Percentiles rank a stretch among this genome's conserved stretches.
Conservation (phyloP, 2,797 vertebrate genomes). For the Poeciliopsis turneri region DNA sequence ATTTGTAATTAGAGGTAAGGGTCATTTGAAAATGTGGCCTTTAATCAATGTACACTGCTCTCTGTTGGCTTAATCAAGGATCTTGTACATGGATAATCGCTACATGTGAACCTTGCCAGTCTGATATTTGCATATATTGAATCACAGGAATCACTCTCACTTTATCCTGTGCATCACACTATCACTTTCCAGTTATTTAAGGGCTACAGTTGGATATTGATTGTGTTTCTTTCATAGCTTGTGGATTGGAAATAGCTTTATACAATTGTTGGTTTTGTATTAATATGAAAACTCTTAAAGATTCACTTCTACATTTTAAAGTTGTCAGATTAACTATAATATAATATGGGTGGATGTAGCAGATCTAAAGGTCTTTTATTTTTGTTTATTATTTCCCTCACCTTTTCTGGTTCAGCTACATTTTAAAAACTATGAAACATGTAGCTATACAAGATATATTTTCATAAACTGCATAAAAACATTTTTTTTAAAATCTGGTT, state of each 20-base stretch:
- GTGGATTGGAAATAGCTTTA: background rate
- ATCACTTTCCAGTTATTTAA: background rate
- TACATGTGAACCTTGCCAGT: conserved; percentile 69
- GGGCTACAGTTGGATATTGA: conserved; percentile 53
- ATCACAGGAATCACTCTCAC: conserved; percentile 72
- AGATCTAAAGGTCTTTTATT: background rate
- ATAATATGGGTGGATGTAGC: background rate
- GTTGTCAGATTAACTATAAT: background rate
- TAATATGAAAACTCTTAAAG: background rate
- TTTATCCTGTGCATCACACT: conserved; percentile 47
- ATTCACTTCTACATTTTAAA: background rate
- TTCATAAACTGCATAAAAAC: background rate
- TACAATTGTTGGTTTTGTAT: background rate
- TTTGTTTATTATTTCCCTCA: background rate
- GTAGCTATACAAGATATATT: background rate
- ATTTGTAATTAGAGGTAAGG: conserved; percentile 48
- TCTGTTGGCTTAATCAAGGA: conserved; percentile 74
- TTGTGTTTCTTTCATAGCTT: conserved; percentile 29
- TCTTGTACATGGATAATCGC: conserved; percentile 75
- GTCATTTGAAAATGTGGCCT: conserved; percentile 56
- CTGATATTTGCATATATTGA: conserved; percentile 80
- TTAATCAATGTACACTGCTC: conserved; percentile 71
- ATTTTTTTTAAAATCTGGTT: background rate
- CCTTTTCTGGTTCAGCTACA: too few relatives aligned
- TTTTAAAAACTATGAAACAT: background rate